Base-by-base conservation (phyloP, 2,888 invertebrate species). In the Ellobium chinense region DNA sequence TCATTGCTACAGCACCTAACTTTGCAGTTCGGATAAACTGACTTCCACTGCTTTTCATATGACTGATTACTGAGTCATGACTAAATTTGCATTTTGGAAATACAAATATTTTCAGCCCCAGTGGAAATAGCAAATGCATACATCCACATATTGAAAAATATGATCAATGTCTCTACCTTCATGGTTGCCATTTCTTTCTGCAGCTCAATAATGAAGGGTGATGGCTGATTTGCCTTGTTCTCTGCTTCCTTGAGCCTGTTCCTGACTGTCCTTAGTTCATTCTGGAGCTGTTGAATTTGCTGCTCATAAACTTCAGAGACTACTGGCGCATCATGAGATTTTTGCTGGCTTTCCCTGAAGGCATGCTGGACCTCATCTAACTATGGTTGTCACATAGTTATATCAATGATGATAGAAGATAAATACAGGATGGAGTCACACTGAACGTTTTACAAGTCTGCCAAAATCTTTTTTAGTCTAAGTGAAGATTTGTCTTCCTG, bases 121-220 rank as follows among this genome's bases (percentile, higher is more conserved):
- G n/a, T n/a, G n/a, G n/a, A n/a, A n/a, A n/a, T n/a, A n/a, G n/a
- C n/a, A n/a, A n/a, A n/a, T n/a, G n/a, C n/a, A n/a, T n/a, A n/a
- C n/a, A n/a, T n/a, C n/a, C n/a, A n/a, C n/a, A n/a, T n/a, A n/a
- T n/a, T n/a, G n/a, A n/a, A 5, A 18, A 56, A 56, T 4, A 56
- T 56, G 24, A 62, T 27, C 27, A 46, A 31, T 29, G 21, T 34
- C 34, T 9, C 3, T 68, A 95, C 96, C 91, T 96, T 96, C 80
- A 97, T 91, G 78, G 95, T 93, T 21, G 95, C 94, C 93, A 97
- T 95, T 92, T 97, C 96, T 80, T 95, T 94, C 90, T 96, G 96
- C 60, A 97, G 93, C 12, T 96, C 85, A 66, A 95, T 93, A 21
- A 96, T 91, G 84, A 95, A 91, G 29, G 95, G 95, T n/a, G 95